Conservation (phyloP, 2,113 vertebrate genomes). For the Muscicapa adusta region DNA sequence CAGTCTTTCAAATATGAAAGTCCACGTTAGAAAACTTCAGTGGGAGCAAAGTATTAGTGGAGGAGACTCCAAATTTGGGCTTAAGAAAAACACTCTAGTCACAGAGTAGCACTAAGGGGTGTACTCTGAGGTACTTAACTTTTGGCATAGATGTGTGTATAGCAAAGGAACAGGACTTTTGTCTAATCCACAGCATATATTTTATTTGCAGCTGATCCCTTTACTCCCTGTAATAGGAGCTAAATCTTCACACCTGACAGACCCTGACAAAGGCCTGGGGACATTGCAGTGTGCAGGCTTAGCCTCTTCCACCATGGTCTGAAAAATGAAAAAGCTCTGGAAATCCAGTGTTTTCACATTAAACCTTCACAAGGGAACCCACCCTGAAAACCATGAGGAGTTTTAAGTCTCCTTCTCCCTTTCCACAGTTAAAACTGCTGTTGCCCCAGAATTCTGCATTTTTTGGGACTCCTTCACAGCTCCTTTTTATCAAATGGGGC, state of each 20-base stretch:
- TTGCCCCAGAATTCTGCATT: not conserved
- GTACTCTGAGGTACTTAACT: constrained; percentile 1
- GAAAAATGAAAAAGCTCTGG: not conserved
- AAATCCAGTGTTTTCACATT: not conserved
- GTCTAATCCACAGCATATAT: constrained; percentile 25
- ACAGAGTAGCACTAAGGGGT: not conserved
- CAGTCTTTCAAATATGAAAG: not conserved
- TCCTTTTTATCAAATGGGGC: not conserved
- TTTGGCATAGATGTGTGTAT: constrained; percentile 1
- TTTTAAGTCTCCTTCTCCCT: not conserved
- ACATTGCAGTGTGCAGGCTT: not conserved
- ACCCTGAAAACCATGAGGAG: not conserved
- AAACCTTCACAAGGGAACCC: not conserved
- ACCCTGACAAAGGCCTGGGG: not conserved
- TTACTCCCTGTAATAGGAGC: constrained; percentile 49
- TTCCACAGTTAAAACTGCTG: not conserved
- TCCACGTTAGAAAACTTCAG: not conserved
- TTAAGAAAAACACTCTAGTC: not conserved
- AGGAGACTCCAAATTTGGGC: not conserved
- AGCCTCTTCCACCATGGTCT: not conserved
- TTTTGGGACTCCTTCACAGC: not conserved
- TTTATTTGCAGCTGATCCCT: constrained; percentile 53
- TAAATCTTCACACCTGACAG: constrained; percentile 60
- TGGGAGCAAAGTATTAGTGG: not conserved
- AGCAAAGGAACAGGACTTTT: constrained; percentile 23